Conservation (phyloP, 2,113 vertebrate species). For the Thamnophis sirtalis region DNA sequence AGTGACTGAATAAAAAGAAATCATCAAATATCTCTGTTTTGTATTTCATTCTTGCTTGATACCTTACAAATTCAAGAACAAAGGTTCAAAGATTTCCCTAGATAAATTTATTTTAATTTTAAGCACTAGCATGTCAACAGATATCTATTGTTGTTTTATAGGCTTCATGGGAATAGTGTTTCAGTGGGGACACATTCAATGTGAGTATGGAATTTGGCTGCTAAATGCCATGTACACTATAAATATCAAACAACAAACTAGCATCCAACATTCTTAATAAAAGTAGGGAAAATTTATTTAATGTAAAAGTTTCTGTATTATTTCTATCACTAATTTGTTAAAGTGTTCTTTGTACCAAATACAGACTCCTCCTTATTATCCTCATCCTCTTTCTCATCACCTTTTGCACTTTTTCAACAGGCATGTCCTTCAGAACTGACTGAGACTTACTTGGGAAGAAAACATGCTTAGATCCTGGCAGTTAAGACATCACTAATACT, state of each 20-base stretch:
- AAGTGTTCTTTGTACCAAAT: conserved; percentile 21
- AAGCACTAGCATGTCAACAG: neutral
- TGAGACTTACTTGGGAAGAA: neutral
- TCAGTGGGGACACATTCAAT: neutral
- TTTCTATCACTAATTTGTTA: neutral
- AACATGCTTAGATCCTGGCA: neutral
- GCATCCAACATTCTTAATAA: neutral
- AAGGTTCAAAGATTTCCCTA: neutral
- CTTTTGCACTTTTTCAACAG: neutral
- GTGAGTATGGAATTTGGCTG: neutral
- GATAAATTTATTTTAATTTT: neutral
- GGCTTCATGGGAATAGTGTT: neutral
- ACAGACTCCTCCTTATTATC: neutral
- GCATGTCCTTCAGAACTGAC: neutral
- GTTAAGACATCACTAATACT: neutral
- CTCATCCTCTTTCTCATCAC: neutral
- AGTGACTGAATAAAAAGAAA: neutral
- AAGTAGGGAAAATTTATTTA: conserved; percentile 8
- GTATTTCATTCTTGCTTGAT: neutral
- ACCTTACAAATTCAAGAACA: neutral
- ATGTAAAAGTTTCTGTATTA: neutral
- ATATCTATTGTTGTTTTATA: neutral
- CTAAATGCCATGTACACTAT: neutral
- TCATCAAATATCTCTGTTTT: neutral
- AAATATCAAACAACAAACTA: neutral